Conservation (phyloP, 2,888 invertebrate species). For the Pyrgus malvae region DNA sequence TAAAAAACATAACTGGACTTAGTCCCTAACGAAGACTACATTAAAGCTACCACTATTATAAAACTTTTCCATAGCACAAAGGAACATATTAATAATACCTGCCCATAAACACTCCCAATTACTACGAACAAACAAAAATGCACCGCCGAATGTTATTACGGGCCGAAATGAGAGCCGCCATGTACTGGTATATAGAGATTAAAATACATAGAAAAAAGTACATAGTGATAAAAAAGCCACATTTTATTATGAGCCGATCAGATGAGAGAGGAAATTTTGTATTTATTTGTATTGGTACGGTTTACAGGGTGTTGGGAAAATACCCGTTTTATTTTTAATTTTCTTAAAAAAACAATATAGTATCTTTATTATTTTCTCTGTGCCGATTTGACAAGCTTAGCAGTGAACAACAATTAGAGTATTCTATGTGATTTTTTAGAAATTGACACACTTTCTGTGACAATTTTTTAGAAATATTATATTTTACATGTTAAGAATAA, state of each 20-base stretch:
- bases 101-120: conserved; percentile 7
- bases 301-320: conserved; percentile 53
- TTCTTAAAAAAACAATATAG: not conserved
- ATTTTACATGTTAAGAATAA: no score
- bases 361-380: no score
- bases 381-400: no score
- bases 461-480: no score
- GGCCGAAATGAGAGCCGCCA: conserved; percentile 39
- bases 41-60: not conserved
- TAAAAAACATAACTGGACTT: no score
- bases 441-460: no score
- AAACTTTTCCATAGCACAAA: not conserved
- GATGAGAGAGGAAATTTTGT: conserved; percentile 55
- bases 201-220: conserved; percentile 78
- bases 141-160: conserved; percentile 22
- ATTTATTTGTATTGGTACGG: conserved; percentile 56
- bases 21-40: no score
- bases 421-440: no score
- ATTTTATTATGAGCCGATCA: conserved; percentile 80
- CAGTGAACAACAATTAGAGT: no score
- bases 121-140: conserved; percentile 27
- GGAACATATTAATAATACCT: not conserved
- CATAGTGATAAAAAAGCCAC: conserved; percentile 79
- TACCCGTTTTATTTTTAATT: conserved; percentile 25
- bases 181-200: conserved; percentile 54